phyloP scores from a whole-genome alignment of 2,113 vertebrate genomes.

The Sterrhoptilus dennistouni region DNA sequence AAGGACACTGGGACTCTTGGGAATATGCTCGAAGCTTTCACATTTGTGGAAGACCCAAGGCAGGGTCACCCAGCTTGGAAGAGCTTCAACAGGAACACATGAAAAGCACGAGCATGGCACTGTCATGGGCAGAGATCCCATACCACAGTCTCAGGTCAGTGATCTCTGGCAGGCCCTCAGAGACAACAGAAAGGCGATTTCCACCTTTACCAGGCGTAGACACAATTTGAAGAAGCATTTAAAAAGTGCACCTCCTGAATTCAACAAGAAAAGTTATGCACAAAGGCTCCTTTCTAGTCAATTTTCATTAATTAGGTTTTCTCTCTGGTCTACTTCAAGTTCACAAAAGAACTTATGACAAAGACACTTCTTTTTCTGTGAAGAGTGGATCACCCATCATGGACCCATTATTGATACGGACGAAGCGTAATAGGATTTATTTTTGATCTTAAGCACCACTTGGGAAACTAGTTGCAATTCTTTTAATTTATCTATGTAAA shows the following conservation, averaged over 20 bases:
- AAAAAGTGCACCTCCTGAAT: neutral
- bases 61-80: neutral
- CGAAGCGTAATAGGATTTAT: neutral
- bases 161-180: neutral
- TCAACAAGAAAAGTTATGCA: neutral
- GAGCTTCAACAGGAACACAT: accelerated
- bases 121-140: accelerated
- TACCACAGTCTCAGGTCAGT: neutral
- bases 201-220: neutral
- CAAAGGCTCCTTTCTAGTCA: neutral
- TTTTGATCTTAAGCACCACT: neutral
- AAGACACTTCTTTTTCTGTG: neutral
- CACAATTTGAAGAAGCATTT: neutral
- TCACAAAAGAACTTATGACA: neutral
- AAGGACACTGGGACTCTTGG: neutral
- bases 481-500: neutral
- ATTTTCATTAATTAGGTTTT: neutral
- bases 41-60: neutral
- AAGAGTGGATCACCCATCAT: neutral
- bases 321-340: neutral
- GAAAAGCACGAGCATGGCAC: accelerated
- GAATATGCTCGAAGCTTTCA: neutral
- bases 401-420: neutral
- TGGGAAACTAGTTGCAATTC: neutral
- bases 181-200: neutral